Evolutionary conservation across 1,140 invertebrate species (phyloP), one percentile per base, ranked within the genome.

Genomic region (Pseudoatta argentina): DNA sequence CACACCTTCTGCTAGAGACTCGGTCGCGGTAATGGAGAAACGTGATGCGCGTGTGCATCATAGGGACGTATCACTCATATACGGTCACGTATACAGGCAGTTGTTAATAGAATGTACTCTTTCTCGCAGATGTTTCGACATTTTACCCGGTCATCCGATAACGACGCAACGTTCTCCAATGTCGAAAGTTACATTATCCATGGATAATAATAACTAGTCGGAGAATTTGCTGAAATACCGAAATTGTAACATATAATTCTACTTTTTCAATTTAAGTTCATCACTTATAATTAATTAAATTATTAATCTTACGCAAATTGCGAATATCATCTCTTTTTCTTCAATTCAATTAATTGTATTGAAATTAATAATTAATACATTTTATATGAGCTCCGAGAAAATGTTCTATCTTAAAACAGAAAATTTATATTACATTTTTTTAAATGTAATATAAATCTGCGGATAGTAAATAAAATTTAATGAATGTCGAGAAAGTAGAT

Each of bases 1-100:
- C 48, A 44, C 24, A 30, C 12, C 24, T 27, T 34, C 16, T 27
- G 34, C 24, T 30, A 18, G 34, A 51, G 67, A 73, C 34, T 82
- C 67, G n/a, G 39, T 6, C 66, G 24, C 59, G 39, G 24, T 82
- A 82, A 82, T 82, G 67, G 79, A 57, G 79, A 82, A 82, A 82
- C 67, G 67, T 82, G 79, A 82, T 82, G 79, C 79, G 79, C 55
- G 67, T 73, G 79, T 73, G 79, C 64, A 44, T 8, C n/a, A 30
- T 18, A 53, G n/a, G 8, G 6, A 3, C 48, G 61, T 67, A 53
- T 66, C 24, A 34, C 57, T 66, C 24, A 64, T 67, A 51, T 67
- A 78, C 44, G 34, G 14, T 69, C 61, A 53, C 48, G 14, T 39
- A 34, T 34, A 27, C n/a, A 8, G 4, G 63, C 63, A 12, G 34